Percentiles rank a stretch among this genome's conserved stretches.
Evolutionary conservation across 2,888 invertebrate genomes (phyloP).

Genomic region (Pasiphila rectangulata): DNA sequence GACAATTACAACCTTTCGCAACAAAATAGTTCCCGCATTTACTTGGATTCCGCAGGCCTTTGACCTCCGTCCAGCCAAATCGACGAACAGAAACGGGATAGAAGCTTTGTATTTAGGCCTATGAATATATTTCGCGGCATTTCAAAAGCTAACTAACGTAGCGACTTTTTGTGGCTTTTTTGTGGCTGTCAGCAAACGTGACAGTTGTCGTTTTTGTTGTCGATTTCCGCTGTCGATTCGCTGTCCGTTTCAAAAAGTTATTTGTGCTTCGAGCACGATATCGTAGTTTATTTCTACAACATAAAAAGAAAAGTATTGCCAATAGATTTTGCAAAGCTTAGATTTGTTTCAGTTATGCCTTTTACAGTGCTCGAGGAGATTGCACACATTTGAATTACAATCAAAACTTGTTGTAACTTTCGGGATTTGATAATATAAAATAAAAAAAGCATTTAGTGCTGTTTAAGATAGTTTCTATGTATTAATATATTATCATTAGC

Average conservation of each 20-base stretch:
- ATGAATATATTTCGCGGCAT: conserved; percentile 4
- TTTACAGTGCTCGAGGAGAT: too few species aligned
- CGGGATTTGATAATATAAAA: too few species aligned
- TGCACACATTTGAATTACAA: too few species aligned
- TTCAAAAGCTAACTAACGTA: conserved; percentile 1
- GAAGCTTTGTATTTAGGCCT: conserved; percentile 3
- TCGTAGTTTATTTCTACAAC: neutral
- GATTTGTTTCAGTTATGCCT: too few species aligned
- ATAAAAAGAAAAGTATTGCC: neutral
- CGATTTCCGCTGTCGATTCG: conserved; percentile 10
- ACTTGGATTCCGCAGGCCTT: neutral
- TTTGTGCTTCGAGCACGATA: conserved; percentile 1
- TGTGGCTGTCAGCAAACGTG: conserved; percentile 8
- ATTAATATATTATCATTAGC: too few species aligned
- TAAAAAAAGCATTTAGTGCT: too few species aligned
- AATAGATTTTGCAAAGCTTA: neutral
- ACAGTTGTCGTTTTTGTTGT: conserved; percentile 12
- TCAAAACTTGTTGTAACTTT: too few species aligned
- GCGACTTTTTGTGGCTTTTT: conserved; percentile 8
- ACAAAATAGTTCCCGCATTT: neutral
- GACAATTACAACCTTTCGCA: too few species aligned
- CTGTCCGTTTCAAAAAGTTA: conserved; percentile 8
- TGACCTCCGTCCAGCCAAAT: too few species aligned
- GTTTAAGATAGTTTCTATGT: too few species aligned
- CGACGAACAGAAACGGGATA: too few species aligned